Evolutionary conservation across 2,797 vertebrate genomes (phyloP), one percentile per base, ranked within the genome.

Genomic region (Acanthis flammea): DNA sequence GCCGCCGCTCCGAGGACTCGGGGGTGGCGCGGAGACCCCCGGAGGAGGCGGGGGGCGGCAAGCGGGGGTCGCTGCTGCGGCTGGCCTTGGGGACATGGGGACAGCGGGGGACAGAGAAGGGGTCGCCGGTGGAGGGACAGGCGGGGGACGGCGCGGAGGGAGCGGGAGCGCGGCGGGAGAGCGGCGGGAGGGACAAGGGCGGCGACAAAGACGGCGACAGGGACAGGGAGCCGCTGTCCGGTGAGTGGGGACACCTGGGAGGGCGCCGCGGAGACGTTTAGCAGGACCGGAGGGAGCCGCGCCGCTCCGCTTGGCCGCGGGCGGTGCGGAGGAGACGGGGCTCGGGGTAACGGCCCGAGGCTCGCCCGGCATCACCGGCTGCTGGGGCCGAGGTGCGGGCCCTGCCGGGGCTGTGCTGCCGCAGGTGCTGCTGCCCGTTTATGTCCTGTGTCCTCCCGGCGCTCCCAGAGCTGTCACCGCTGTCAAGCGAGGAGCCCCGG

Each of bases 191-290:
- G 13, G 47, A 48, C 24, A 15, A 6, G 23, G 23, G 14, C 23
- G 45, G 45, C 23, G 45, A 13, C 45, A 12, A 22, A 12, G 45
- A 45, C 41, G 41, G 41, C 16, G 45, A 45, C 12, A 7, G 45
- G 12, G 22, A 23, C 22, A 12, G 45, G 45, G 45, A 45, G 45
- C 45, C 45, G 90, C 94, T 87, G 48, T 92, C 54, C 70, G 55
- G 97, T 92, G 96, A 97, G 97, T 93, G 84, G 19, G 23, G 9
- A 22, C 11, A 7, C 5, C 4, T 16, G 24, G 50, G 17, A 27
- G n/a, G 12, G n/a, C 3, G 13, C 10, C 7, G 54, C 6, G 30
- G 39, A 10, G 10, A 28, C 30, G 16, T 9, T 50, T 18, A 1
- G 7, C 12, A 3, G 51, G 35, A 25, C 24, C 10, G 22, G 41